These are phyloP conservation scores for Parapristionchus giblindavisi DNA, from an alignment of 2,888 invertebrate genomes.

Conservation along the genomic window DNA sequence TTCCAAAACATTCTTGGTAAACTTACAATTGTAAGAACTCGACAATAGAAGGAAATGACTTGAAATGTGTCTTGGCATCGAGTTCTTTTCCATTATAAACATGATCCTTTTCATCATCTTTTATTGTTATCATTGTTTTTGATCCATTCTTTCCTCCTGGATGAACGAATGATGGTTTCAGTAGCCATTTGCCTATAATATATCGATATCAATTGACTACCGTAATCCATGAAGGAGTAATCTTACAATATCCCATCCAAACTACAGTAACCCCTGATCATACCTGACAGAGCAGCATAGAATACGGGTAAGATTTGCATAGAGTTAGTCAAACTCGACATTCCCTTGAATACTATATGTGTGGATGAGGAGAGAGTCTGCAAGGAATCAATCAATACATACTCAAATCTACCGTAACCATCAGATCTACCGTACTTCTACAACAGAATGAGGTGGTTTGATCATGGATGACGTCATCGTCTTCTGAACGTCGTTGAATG, in stretches of 20 bases:
- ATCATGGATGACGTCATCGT: too few relatives aligned
- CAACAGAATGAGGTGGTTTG: too few relatives aligned
- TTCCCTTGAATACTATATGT: constrained; percentile 27
- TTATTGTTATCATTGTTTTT: too few relatives aligned
- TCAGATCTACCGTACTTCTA: too few relatives aligned
- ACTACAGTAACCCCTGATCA: not conserved
- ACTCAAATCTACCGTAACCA: not conserved
- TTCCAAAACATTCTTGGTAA: too few relatives aligned
- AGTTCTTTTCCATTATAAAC: not conserved
- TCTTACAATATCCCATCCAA: too few relatives aligned
- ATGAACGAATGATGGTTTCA: not conserved
- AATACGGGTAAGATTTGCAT: constrained; percentile 11
- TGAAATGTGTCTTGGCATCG: too few relatives aligned
- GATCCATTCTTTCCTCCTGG: not conserved
- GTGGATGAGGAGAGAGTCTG: constrained; percentile 15
- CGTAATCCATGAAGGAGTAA: not conserved
- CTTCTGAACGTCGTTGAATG: too few relatives aligned
- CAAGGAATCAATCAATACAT: not conserved
- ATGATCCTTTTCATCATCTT: not conserved
- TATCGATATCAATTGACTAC: not conserved
- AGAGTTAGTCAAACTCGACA: not conserved
- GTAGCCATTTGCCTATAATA: not conserved
- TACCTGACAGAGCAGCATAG: constrained; percentile 17
- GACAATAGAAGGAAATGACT: too few relatives aligned
- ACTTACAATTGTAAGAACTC: too few relatives aligned